These are phyloP conservation scores for Siphamia tubifer DNA, from an alignment of 2,113 vertebrate species.

Conservation along the genomic window DNA sequence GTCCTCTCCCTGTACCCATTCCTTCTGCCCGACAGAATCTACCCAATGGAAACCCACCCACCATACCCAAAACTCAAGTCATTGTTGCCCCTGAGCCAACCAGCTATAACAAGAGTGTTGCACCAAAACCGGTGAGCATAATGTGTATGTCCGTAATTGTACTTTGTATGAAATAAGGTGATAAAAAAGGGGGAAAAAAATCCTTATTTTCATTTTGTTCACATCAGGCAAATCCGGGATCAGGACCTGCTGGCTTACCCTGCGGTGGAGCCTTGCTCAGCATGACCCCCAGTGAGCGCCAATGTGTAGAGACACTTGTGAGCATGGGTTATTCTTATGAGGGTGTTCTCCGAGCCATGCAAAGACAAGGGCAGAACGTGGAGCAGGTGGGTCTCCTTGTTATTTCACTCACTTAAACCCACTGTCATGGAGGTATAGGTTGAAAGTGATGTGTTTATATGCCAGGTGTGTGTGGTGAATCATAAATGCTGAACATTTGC, in stretches of 20 bases:
- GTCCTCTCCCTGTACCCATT: constrained; percentile 38
- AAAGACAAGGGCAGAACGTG: constrained; percentile 93
- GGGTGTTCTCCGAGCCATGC: constrained; percentile 93
- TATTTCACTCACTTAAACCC: too few species aligned
- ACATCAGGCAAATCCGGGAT: constrained; percentile 53
- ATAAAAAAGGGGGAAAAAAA: not conserved
- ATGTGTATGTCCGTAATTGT: not conserved
- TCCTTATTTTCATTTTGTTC: not conserved
- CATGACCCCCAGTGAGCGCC: constrained; percentile 87
- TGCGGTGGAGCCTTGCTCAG: constrained; percentile 74
- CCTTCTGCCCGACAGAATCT: constrained; percentile 67
- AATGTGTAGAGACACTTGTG: constrained; percentile 91
- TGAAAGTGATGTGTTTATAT: too few species aligned
- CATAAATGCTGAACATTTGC: not conserved
- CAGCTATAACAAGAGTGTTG: constrained; percentile 55
- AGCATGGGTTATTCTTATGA: constrained; percentile 95
- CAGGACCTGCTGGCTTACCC: constrained; percentile 44
- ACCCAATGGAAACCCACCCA: constrained; percentile 78
- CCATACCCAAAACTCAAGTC: constrained; percentile 55
- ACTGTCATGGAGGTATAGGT: too few species aligned
- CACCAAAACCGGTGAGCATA: constrained; percentile 69
- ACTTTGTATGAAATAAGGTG: not conserved
- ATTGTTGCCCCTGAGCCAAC: constrained; percentile 50
- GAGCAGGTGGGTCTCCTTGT: constrained; percentile 84
- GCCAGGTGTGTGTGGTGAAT: not conserved